Base-by-base conservation (phyloP, 1,140 invertebrate species). In the Dreissena polymorpha region DNA sequence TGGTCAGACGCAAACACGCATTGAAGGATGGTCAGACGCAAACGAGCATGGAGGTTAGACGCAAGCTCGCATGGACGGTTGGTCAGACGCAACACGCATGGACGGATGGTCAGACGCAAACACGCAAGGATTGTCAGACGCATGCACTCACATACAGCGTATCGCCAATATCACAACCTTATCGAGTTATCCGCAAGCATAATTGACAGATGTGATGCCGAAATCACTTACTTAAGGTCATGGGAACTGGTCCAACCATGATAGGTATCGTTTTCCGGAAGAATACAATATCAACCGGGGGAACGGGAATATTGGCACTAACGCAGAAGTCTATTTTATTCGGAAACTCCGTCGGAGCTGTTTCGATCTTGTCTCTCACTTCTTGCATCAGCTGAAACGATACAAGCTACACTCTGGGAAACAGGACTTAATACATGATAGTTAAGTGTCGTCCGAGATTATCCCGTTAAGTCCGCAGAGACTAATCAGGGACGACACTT, bases 311-410 rank as follows among this genome's bases (percentile, higher is more conserved):
- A n/a, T n/a, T n/a, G n/a, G n/a, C n/a, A n/a, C n/a, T n/a, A n/a
- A 65, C 63, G 23, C 73, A 76, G 39, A 76, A 76, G 50, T 76
- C 73, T 0, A 76, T n/a, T 49, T 76, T 76, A 12, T 76, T 27
- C 21, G 60, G 51, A 65, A 76, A 76, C 27, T 76, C 73, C 10
- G 27, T 76, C 18, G n/a, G 27, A 10, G 64, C 29, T 8, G 5
- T 49, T 13, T 49, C 73, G 50, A 76, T 14, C 14, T 64, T 65
- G 25, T 63, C 73, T n/a, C 25, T 49, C 25, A 27, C 55, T 0
- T 76, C 73, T 65, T 65, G 49, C 73, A 76, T 76, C 23, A 76
- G 29, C 73, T 76, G 23, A 63, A 64, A 75, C 18, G 12, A 12
- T 55, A 55, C 12, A 55, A 55, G 53, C n/a, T n/a, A n/a, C n/a